Percentiles rank a stretch among this genome's conserved stretches.
Conservation (phyloP, 2,113 vertebrate genomes). For the Nothobranchius kuhntae region DNA sequence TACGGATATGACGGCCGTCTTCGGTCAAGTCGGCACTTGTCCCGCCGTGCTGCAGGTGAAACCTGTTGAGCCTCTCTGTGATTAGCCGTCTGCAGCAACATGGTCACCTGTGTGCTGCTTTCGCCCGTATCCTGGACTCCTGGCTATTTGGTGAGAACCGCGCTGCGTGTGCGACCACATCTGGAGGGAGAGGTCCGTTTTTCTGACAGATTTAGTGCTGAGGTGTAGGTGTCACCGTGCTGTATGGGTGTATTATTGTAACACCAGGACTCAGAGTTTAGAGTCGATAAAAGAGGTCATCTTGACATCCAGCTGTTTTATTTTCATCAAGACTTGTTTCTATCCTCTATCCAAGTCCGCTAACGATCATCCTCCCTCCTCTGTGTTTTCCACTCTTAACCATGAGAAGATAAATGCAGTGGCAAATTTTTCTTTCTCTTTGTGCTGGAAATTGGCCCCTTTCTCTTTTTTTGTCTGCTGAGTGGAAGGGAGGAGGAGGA, state of each 20-base stretch:
- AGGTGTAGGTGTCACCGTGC: constrained; percentile 32
- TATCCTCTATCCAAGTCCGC: constrained; percentile 30
- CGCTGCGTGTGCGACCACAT: neutral
- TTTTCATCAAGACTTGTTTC: constrained; percentile 22
- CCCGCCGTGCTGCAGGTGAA: constrained; percentile 63
- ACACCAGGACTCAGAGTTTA: constrained; percentile 6
- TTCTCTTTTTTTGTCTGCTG: constrained; percentile 20
- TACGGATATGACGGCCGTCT: neutral
- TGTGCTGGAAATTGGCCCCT: constrained; percentile 48
- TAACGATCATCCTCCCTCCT: constrained; percentile 29
- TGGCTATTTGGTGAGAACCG: constrained; percentile 60
- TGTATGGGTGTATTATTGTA: constrained; percentile 4
- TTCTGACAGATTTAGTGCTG: constrained; percentile 22
- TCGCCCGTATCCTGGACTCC: constrained; percentile 34
- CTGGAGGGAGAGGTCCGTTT: neutral
- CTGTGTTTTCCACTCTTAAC: constrained; percentile 37
- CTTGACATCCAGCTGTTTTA: constrained; percentile 60
- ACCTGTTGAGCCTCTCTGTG: constrained; percentile 68
- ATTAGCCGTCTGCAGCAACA: constrained; percentile 21
- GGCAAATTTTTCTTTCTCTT: constrained; percentile 60
- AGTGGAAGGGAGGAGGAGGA: constrained; percentile 28
- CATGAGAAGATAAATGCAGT: constrained; percentile 25
- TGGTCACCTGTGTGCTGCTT: constrained; percentile 59
- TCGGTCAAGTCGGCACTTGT: constrained; percentile 61
- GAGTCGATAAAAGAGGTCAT: constrained; percentile 29